Percentiles rank a stretch among this genome's conserved stretches.
Evolutionary conservation across 1,140 invertebrate genomes (phyloP).

Genomic region (Danaus melanippus): DNA sequence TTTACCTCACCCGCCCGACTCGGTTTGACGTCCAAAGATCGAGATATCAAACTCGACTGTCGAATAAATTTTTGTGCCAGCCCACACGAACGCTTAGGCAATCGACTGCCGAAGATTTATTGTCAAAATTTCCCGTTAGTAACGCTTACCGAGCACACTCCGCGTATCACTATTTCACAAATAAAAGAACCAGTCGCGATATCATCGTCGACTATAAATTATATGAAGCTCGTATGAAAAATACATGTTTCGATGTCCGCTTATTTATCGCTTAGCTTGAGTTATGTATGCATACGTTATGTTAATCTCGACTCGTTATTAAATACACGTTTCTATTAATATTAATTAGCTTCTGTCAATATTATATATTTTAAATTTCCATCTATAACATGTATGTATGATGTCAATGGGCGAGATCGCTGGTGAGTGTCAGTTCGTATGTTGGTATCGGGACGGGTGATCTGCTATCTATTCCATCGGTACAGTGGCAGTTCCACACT

Average conservation of each 20-base stretch:
- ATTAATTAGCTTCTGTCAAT: slow-evolving; percentile 43
- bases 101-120: slow-evolving; percentile 69
- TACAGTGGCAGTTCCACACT: slow-evolving; percentile 58
- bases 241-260: slow-evolving; percentile 62
- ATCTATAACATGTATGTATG: background rate
- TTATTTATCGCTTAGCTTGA: slow-evolving; percentile 67
- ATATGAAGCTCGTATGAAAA: slow-evolving; percentile 67
- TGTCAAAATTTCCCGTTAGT: slow-evolving; percentile 71
- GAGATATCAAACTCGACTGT: slow-evolving; percentile 63
- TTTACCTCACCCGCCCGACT: slow-evolving; percentile 33
- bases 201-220: slow-evolving; percentile 70
- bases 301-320: slow-evolving; percentile 42
- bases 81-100: slow-evolving; percentile 69
- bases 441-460: slow-evolving; percentile 45
- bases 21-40: slow-evolving; percentile 52
- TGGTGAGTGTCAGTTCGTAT: slow-evolving; percentile 4
- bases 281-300: slow-evolving; percentile 61
- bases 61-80: slow-evolving; percentile 64
- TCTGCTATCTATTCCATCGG: slow-evolving; percentile 60
- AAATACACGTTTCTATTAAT: slow-evolving; percentile 49
- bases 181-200: slow-evolving; percentile 71
- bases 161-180: slow-evolving; percentile 70
- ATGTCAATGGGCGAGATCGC: too few species aligned
- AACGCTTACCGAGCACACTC: slow-evolving; percentile 67
- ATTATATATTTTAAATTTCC: slow-evolving; percentile 9